Percentiles rank a stretch among this genome's conserved stretches.
These are phyloP conservation scores for Embiotoca jacksoni DNA, from an alignment of 2,113 vertebrate species.

Conservation along the genomic window DNA sequence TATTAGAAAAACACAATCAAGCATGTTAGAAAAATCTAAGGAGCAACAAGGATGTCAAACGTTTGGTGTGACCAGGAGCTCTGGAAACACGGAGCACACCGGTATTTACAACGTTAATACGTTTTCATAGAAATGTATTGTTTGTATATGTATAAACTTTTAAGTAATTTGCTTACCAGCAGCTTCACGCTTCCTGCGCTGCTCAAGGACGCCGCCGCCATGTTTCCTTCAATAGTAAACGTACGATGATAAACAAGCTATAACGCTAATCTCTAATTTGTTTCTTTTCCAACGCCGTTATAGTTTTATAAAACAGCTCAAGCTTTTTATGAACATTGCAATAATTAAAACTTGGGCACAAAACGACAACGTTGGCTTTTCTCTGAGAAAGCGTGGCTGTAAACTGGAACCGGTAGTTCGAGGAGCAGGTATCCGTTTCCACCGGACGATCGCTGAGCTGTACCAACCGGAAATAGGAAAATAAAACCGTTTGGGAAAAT, in stretches of 20 bases:
- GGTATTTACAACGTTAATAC: too few species aligned
- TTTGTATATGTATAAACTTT: neutral
- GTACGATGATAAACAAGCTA: neutral
- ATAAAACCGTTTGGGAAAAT: conserved; percentile 11
- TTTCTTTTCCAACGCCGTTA: accelerated
- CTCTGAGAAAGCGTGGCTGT: accelerated
- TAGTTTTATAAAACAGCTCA: neutral
- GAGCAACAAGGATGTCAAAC: too few species aligned
- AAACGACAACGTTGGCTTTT: neutral
- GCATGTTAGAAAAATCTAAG: too few species aligned
- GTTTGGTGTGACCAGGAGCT: too few species aligned
- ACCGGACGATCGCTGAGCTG: neutral
- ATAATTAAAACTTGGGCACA: neutral
- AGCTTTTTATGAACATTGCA: accelerated
- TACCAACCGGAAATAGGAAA: conserved; percentile 41
- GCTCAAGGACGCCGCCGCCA: conserved; percentile 84
- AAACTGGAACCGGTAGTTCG: conserved; percentile 39
- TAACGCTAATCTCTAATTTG: accelerated
- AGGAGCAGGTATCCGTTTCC: conserved; percentile 6
- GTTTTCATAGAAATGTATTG: neutral
- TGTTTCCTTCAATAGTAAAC: conserved; percentile 49
- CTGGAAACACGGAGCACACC: too few species aligned
- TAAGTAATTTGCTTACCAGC: conserved; percentile 59
- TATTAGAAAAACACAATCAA: too few species aligned
- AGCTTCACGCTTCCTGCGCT: conserved; percentile 51